Conservation (phyloP, 2,888 invertebrate species). For the Ornithoptera alexandrae region DNA sequence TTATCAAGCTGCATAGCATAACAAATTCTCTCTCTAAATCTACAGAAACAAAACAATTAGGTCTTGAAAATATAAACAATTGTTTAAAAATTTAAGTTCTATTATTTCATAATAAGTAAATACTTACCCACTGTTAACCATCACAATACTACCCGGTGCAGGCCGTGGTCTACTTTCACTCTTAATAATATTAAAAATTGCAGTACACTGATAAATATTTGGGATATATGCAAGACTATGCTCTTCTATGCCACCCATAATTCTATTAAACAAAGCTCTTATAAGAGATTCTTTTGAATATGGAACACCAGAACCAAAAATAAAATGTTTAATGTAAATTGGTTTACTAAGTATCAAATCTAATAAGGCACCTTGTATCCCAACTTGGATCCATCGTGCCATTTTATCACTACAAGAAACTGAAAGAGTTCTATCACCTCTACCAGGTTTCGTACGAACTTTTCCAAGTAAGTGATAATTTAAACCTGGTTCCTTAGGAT, state of each 20-base stretch:
- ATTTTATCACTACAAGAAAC: slow-evolving; percentile 97
- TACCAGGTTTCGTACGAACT: slow-evolving; percentile 92
- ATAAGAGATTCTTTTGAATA: slow-evolving; percentile 81
- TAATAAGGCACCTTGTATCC: slow-evolving; percentile 91
- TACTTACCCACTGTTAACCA: slow-evolving; percentile 52
- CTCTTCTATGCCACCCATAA: slow-evolving; percentile 25
- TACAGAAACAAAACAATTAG: not conserved
- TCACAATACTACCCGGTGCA: slow-evolving; percentile 60
- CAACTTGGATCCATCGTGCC: slow-evolving; percentile 91
- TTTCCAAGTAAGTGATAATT: slow-evolving; percentile 85
- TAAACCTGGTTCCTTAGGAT: slow-evolving; percentile 78
- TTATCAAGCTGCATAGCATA: not conserved
- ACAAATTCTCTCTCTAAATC: not conserved
- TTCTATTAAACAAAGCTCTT: slow-evolving; percentile 73
- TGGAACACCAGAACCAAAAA: slow-evolving; percentile 84
- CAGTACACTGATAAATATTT: slow-evolving; percentile 49
- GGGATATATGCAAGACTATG: slow-evolving; percentile 40
- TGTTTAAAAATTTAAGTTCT: not conserved
- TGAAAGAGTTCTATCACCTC: slow-evolving; percentile 92
- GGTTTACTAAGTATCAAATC: slow-evolving; percentile 83
- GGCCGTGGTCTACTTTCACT: slow-evolving; percentile 45
- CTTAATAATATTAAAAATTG: slow-evolving; percentile 48
- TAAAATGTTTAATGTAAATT: slow-evolving; percentile 85
- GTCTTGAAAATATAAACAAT: not conserved
- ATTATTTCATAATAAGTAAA: not conserved